phyloP scores from a whole-genome alignment of 2,888 invertebrate species.

The Diloba caeruleocephala region DNA sequence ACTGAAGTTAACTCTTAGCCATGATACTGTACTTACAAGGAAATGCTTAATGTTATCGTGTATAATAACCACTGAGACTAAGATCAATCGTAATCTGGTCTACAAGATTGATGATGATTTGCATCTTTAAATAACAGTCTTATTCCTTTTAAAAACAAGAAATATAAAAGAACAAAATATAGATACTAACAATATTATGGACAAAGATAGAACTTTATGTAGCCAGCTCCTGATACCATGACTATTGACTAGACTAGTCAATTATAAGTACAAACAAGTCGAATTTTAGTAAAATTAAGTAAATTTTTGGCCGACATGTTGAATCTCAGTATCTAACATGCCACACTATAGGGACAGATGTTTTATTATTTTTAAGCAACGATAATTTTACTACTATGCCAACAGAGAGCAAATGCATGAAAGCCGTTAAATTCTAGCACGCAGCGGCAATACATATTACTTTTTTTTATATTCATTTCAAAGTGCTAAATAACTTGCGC shows the following conservation, averaged over 20 bases:
- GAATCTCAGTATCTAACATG: slow-evolving; percentile 70
- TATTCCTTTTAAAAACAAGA: slow-evolving; percentile 43
- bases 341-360: slow-evolving; percentile 22
- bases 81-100: slow-evolving; percentile 57
- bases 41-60: slow-evolving; percentile 40
- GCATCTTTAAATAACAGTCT: slow-evolving; percentile 67
- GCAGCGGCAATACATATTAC: slow-evolving; percentile 58
- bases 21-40: slow-evolving; percentile 64
- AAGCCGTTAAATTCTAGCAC: slow-evolving; percentile 57
- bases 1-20: slow-evolving; percentile 63
- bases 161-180: slow-evolving; percentile 32
- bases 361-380: slow-evolving; percentile 25
- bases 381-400: slow-evolving; percentile 41
- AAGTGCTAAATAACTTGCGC: slow-evolving; percentile 29
- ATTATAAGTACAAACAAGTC: slow-evolving; percentile 70
- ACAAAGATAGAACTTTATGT: slow-evolving; percentile 44
- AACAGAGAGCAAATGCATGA: slow-evolving; percentile 60
- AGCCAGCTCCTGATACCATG: slow-evolving; percentile 62
- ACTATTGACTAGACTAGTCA: slow-evolving; percentile 73
- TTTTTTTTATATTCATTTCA: slow-evolving; percentile 19
- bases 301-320: slow-evolving; percentile 44
- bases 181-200: slow-evolving; percentile 19
- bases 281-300: slow-evolving; percentile 45
- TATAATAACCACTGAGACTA: slow-evolving; percentile 62
- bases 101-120: slow-evolving; percentile 32